Percentiles rank a stretch among this genome's conserved stretches.
These are phyloP conservation scores for Helicoverpa armigera DNA, from an alignment of 1,140 invertebrate species.

Conservation along the genomic window DNA sequence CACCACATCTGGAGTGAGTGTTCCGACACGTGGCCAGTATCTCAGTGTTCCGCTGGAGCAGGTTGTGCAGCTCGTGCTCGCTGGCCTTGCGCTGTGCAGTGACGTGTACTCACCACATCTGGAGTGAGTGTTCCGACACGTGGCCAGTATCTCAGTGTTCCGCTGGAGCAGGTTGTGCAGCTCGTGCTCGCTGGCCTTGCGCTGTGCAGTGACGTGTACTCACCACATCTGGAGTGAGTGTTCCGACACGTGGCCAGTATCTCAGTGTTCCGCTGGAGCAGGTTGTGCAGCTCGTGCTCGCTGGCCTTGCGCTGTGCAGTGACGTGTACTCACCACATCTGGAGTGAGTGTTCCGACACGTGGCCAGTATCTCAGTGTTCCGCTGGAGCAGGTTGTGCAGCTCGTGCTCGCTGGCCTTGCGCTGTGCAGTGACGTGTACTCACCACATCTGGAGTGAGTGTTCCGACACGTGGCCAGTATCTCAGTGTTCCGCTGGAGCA, in stretches of 20 bases:
- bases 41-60: slow-evolving; percentile 18
- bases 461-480: slow-evolving; percentile 47
- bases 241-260: slow-evolving; percentile 47
- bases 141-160: slow-evolving; percentile 36
- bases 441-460: slow-evolving; percentile 59
- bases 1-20: slow-evolving; percentile 59
- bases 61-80: slow-evolving; percentile 34
- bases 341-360: slow-evolving; percentile 53
- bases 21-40: slow-evolving; percentile 47
- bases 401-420: slow-evolving; percentile 19
- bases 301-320: slow-evolving; percentile 28
- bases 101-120: slow-evolving; percentile 58
- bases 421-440: slow-evolving; percentile 48
- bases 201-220: slow-evolving; percentile 48
- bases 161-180: slow-evolving; percentile 31
- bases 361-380: slow-evolving; percentile 36
- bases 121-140: slow-evolving; percentile 53
- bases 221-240: slow-evolving; percentile 59
- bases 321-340: slow-evolving; percentile 58
- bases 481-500: slow-evolving; percentile 18
- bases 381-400: slow-evolving; percentile 31
- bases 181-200: slow-evolving; percentile 19
- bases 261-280: slow-evolving; percentile 18
- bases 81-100: slow-evolving; percentile 28
- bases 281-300: slow-evolving; percentile 34